Evolutionary conservation across 2,113 vertebrate genomes (phyloP).

Genomic region (Seriola dumerili): DNA sequence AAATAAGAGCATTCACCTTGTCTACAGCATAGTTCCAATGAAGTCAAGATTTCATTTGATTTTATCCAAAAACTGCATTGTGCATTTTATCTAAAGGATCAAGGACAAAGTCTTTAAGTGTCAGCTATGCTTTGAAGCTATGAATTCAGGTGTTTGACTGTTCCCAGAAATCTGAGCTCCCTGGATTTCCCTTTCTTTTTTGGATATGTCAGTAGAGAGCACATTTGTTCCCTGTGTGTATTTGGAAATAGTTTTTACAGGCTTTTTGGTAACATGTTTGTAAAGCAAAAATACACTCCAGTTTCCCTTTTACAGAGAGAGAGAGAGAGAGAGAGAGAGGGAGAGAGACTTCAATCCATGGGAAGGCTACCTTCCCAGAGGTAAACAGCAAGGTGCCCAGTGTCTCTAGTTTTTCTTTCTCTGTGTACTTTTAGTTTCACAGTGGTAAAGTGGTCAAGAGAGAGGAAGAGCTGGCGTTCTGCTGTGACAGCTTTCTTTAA

Average conservation of each 20-base stretch:
- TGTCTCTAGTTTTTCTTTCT: slow-evolving; percentile 21
- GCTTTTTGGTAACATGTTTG: slow-evolving; percentile 36
- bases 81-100: background rate
- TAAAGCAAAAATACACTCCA: slow-evolving; percentile 41
- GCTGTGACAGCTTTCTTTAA: background rate
- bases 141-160: background rate
- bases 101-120: background rate
- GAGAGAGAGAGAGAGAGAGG: background rate
- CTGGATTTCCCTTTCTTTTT: slow-evolving; percentile 41
- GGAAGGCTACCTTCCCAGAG: slow-evolving; percentile 30
- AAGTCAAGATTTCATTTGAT: background rate
- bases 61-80: background rate
- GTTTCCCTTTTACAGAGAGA: slow-evolving; percentile 27
- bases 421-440: slow-evolving; percentile 43
- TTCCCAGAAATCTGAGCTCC: slow-evolving; percentile 12
- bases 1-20: background rate
- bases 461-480: slow-evolving; percentile 4
- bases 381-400: slow-evolving; percentile 49
- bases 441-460: slow-evolving; percentile 17
- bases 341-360: slow-evolving; percentile 14
- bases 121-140: background rate
- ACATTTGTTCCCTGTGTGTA: slow-evolving; percentile 7
- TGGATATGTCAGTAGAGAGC: slow-evolving; percentile 7
- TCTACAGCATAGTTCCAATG: background rate
- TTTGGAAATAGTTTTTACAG: slow-evolving; percentile 20